A percentile compares a stretch with the other conserved stretches of the same genome.
Evolutionary conservation across 2,888 invertebrate genomes (phyloP).

Genomic region (Hesperia comma): DNA sequence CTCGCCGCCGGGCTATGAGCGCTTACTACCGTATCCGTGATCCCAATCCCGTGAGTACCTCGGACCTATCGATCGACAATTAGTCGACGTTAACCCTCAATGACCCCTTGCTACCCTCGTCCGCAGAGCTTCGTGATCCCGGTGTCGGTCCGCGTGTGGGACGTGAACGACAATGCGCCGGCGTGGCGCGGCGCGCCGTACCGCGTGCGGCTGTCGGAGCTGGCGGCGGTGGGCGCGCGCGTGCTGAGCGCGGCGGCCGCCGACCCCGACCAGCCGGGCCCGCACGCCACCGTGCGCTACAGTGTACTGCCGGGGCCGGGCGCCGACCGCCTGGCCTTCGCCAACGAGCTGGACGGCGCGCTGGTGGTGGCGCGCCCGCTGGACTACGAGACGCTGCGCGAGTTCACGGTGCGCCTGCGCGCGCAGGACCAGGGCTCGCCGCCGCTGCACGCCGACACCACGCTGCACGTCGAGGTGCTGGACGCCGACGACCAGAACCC

Average conservation of each 20-base stretch:
- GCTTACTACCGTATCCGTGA: no score
- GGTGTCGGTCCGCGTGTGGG: slow-evolving; percentile 93
- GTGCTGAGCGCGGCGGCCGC: slow-evolving; percentile 91
- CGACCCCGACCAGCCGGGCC: slow-evolving; percentile 94
- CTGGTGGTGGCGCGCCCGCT: slow-evolving; percentile 90
- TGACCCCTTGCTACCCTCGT: neutral
- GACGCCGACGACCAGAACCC: slow-evolving; percentile 98
- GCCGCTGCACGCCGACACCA: slow-evolving; percentile 89
- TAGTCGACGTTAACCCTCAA: no score
- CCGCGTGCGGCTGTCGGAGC: slow-evolving; percentile 92
- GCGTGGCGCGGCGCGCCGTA: slow-evolving; percentile 92
- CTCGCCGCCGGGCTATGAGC: no score
- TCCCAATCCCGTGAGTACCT: no score
- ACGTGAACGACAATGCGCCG: slow-evolving; percentile 96
- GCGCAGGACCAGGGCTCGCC: slow-evolving; percentile 93
- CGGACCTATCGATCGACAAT: no score
- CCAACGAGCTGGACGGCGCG: slow-evolving; percentile 93
- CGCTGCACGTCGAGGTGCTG: slow-evolving; percentile 89
- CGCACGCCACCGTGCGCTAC: slow-evolving; percentile 94
- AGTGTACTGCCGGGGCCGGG: slow-evolving; percentile 90
- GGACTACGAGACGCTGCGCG: slow-evolving; percentile 91
- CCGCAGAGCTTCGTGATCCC: slow-evolving; percentile 90
- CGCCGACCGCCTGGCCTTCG: slow-evolving; percentile 86
- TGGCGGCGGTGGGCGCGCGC: slow-evolving; percentile 87
- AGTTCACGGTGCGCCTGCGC: slow-evolving; percentile 90